Base-by-base conservation (phyloP, 2,888 invertebrate species). In the Zhuqinia jingwanae region DNA sequence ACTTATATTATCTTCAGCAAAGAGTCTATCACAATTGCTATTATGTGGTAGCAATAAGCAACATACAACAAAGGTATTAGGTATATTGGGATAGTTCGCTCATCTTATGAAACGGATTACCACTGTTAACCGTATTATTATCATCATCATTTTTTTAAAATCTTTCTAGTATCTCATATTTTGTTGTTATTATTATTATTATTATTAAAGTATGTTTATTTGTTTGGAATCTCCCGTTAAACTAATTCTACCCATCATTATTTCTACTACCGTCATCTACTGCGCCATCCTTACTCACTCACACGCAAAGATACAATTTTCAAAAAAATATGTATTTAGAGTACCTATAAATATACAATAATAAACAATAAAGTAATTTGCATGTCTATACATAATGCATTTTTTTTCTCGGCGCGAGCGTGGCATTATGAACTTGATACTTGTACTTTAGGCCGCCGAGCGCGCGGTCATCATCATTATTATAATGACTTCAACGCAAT, bases 251-350 rank as follows among this genome's bases (percentile, higher is more conserved):
- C 45, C 11, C 17, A 22, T 42, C 45, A 45, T 68, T 42, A 68
- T 42, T 45, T 20, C 45, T 45, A 68, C 20, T 68, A 22, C 42
- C 65, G 36, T 6, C 60, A 65, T 68, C 45, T 13, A 10, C 13
- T 45, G 20, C 45, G 68, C 65, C 17, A 42, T 68, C 68, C 42
- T 68, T 17, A 15, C 68, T 45, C 68, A 68, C 68, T 42, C 36
- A 6, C 79, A 79, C 65, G 79, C 79, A 30, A 79, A 45, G 22
- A 79, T 79, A 45, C 50, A 65, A 79, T 79, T 79, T 78, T 42
- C 0, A 22, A 68, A 36, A n/a, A n/a, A 36, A 3, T 36, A 10
- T 47, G 10, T 47, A 47, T 47, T 47, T 47, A 58, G n/a, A 13
- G 11, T 58, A 53, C 56, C 22, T 27, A 15, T 15, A 47, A 1